Evolutionary conservation across 2,888 invertebrate genomes (phyloP).

Genomic region (Catotricha subobsoleta): DNA sequence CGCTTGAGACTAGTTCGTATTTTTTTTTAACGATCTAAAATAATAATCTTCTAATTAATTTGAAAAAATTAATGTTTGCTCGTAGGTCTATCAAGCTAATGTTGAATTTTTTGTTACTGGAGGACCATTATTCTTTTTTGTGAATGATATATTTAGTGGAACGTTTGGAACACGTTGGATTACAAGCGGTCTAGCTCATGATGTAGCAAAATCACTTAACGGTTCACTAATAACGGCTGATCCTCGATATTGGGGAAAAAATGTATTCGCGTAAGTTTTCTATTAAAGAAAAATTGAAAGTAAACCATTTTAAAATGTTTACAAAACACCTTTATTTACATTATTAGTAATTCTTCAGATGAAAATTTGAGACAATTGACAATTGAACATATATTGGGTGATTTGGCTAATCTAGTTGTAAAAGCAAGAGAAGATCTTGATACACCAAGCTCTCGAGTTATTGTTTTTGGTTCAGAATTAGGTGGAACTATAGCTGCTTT

Average conservation of each 20-base stretch:
- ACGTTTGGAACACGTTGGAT: neutral
- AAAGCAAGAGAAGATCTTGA: neutral
- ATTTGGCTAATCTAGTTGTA: slow-evolving; percentile 6
- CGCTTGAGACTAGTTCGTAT: no score
- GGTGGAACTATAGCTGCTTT: neutral
- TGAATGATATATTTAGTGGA: neutral
- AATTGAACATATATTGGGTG: slow-evolving; percentile 6
- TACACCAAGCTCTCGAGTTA: neutral
- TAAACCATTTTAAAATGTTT: neutral
- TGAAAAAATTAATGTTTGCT: no score
- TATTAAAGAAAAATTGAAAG: no score
- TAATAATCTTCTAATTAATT: no score
- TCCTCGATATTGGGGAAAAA: slow-evolving; percentile 7
- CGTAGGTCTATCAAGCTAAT: no score
- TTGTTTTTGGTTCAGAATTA: neutral
- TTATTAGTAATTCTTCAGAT: neutral
- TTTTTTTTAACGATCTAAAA: no score
- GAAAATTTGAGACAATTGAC: slow-evolving; percentile 7
- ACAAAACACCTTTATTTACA: neutral
- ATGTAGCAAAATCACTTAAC: slow-evolving; percentile 4
- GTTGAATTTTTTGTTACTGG: no score
- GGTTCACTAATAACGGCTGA: slow-evolving; percentile 5
- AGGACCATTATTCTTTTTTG: neutral
- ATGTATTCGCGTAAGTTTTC: no score
- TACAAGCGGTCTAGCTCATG: neutral